These are phyloP conservation scores for Rhadinocentrus ornatus DNA, from an alignment of 2,797 vertebrate genomes.

Conservation along the genomic window DNA sequence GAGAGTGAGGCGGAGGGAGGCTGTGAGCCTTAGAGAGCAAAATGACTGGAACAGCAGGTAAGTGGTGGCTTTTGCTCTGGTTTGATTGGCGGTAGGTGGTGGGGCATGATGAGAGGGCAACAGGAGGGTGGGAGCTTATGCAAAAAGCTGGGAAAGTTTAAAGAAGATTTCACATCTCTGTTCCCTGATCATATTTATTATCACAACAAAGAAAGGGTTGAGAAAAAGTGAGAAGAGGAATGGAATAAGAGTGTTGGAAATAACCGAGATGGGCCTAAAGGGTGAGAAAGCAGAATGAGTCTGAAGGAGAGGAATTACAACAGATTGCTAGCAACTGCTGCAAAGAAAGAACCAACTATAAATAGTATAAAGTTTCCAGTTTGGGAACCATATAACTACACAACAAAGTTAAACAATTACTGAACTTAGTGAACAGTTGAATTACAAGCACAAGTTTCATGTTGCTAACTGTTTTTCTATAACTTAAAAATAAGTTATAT, in stretches of 20 bases:
- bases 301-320: background rate
- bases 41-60: conserved; percentile 64
- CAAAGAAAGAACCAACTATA: background rate
- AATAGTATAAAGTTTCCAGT: background rate
- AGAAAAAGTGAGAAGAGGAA: background rate
- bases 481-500: too few relatives aligned
- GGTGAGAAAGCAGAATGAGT: background rate
- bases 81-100: conserved; percentile 28
- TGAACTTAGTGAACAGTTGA: conserved; percentile 1
- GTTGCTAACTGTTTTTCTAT: conserved; percentile 7
- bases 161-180: conserved; percentile 2
- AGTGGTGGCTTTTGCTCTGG: conserved; percentile 73
- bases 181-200: background rate
- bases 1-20: conserved; percentile 32
- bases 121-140: conserved; percentile 2
- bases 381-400: background rate
- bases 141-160: background rate
- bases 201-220: background rate
- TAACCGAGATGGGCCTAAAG: background rate
- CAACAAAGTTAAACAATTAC: conserved; percentile 8
- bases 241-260: background rate
- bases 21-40: conserved; percentile 33
- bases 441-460: background rate
- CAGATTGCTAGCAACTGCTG: background rate
- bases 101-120: background rate